Base-by-base conservation (phyloP, 1,140 invertebrate genomes). In the Drosophila chauvacae region DNA sequence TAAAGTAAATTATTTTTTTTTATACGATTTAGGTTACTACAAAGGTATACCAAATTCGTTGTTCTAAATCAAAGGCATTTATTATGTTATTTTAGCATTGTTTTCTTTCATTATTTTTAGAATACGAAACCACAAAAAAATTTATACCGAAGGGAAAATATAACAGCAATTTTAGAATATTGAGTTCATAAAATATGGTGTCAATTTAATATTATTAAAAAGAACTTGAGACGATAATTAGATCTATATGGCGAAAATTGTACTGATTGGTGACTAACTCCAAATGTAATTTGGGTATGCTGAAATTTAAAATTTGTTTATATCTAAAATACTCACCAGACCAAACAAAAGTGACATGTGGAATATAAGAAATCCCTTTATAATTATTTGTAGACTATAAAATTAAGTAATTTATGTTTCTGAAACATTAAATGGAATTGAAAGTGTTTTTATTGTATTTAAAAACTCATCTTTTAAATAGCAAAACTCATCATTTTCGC, bases 21-120 rank as follows among this genome's bases (percentile, higher is more conserved):
- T 48, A 26, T 7, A 16, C 18, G 1, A 9, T 9, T 28, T 2
- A 26, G 26, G 3, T 4, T 53, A 50, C 51, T 48, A 45, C 39
- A 70, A 55, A 18, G 28, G 53, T 23, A 18, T 11, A 13, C n/a
- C 28, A 30, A n/a, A 48, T 60, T 28, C 56, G 56, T 18, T 26
- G 26, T 47, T 6, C 0, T 28, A 13, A 11, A 51, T 33, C n/a
- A 13, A 20, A 14, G 2, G 6, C 11, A 33, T 33, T 13, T 18
- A 18, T 18, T 13, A 13, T 33, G 28, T 33, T 13, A 18, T 18
- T 33, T 51, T 18, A 51, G 3, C 28, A 51, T 13, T 51, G 16
- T n/a, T 50, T 30, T 47, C 14, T 7, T 26, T 3, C 1, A 10
- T 7, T 50, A 28, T 11, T 30, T 30, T 30, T 18, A 30, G 26